Percentiles rank a stretch among this genome's conserved stretches.
These are phyloP conservation scores for Nemapogon koenigi DNA, from an alignment of 2,888 invertebrate species.

Conservation along the genomic window DNA sequence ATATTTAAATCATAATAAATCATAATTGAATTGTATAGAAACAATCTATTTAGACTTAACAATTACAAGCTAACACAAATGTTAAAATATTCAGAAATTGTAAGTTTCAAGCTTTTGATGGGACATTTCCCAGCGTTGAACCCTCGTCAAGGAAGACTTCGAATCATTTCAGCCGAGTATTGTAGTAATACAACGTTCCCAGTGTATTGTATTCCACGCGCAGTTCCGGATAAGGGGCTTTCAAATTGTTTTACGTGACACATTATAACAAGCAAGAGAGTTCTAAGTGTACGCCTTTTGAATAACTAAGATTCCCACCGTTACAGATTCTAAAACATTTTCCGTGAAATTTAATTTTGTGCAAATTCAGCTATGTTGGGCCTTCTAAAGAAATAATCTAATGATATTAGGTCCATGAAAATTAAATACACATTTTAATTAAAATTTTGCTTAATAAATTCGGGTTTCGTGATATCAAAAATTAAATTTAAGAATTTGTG, in stretches of 20 bases:
- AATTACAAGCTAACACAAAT: neutral
- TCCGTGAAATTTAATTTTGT: constrained; percentile 4
- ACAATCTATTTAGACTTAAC: neutral
- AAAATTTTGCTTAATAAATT: neutral
- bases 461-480: too few species aligned
- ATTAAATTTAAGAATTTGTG: too few species aligned
- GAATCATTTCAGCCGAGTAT: too few species aligned
- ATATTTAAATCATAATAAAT: too few species aligned
- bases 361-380: neutral
- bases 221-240: constrained; percentile 10
- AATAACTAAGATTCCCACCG: constrained; percentile 8
- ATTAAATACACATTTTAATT: neutral
- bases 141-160: too few species aligned
- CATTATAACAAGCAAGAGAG: constrained; percentile 9
- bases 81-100: too few species aligned
- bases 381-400: neutral
- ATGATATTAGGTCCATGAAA: neutral
- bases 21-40: too few species aligned
- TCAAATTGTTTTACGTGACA: constrained; percentile 11
- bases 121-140: neutral
- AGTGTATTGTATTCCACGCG: constrained; percentile 8
- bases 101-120: neutral
- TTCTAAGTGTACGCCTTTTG: constrained; percentile 7
- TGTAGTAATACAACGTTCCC: neutral
- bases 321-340: neutral